Evolutionary conservation across 2,797 vertebrate genomes (phyloP), one percentile per base, ranked within the genome.

Genomic region (Myotis vivesi): DNA sequence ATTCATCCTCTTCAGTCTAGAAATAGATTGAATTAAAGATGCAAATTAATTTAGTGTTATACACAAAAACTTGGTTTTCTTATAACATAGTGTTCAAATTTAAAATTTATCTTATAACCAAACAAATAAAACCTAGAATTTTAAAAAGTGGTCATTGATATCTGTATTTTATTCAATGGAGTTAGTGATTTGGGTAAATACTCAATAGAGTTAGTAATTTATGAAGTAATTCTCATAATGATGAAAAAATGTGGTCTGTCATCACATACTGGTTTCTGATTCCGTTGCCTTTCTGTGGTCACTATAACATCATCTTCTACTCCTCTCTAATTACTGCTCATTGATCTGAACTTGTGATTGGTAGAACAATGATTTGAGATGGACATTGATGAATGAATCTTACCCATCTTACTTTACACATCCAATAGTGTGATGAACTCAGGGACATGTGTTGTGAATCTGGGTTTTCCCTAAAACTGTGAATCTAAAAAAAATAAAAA

Each of bases 331-430:
- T 97, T 97, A 98, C 98, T 99, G 97, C 97, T 97, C 98, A 99
- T 99, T 98, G 99, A 99, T 99, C 98, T 98, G 97, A 96, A 85
- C 96, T 76, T 86, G 98, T 99, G 99, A 99, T 99, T 98, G 98
- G 98, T 99, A 97, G 99, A 98, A 98, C 97, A 96, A 97, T 98
- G 98, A 99, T 98, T 98, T 98, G 98, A 98, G 98, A 98, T 96
- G 96, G 99, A 99, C 99, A 98, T 98, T 99, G 99, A 99, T 98
- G 97, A 98, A 99, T 99, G 98, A 97, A 94, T 97, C 97, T 96
- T 97, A 98, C 98, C 97, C 98, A 98, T 98, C 98, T 98, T 98
- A 97, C 98, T 98, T 98, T 98, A 98, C 98, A 93, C 97, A 91
- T 98, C 98, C 98, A 97, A 97, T 98, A 97, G 89, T 23, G 95